A percentile compares a stretch with the other conserved stretches of the same genome.
Evolutionary conservation across 2,797 vertebrate genomes (phyloP).

Genomic region (Enteromius viviparus): DNA sequence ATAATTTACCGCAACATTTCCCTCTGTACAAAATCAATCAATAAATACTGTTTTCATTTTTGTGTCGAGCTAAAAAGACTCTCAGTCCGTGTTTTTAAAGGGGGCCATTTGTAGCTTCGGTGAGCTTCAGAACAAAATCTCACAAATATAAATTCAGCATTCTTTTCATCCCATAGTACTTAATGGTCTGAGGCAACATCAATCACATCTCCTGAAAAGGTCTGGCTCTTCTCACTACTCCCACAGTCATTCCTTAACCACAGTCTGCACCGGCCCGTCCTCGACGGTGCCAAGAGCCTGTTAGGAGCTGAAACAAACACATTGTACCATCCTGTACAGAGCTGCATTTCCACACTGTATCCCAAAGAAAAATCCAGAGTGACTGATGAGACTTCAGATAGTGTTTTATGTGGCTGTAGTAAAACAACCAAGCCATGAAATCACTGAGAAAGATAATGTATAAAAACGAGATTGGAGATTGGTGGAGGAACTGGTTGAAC

Average conservation of each 20-base stretch:
- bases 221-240: constrained; percentile 66
- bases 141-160: constrained; percentile 67
- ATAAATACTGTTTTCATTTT: not conserved
- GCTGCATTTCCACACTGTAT: constrained; percentile 48
- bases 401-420: not conserved
- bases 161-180: constrained; percentile 64
- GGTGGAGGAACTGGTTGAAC: not conserved
- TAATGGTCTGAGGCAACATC: constrained; percentile 65
- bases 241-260: constrained; percentile 70
- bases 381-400: not conserved
- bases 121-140: constrained; percentile 63
- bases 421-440: not conserved
- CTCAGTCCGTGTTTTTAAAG: constrained; percentile 44
- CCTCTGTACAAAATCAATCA: not conserved
- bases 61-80: not conserved
- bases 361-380: constrained; percentile 6
- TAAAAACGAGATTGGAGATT: not conserved
- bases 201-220: constrained; percentile 77
- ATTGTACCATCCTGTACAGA: constrained; percentile 70
- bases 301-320: constrained; percentile 65
- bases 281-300: constrained; percentile 66
- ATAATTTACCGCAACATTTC: not conserved
- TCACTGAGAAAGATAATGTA: not conserved
- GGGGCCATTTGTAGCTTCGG: constrained; percentile 63
- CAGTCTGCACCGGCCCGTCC: constrained; percentile 56